Evolutionary conservation across 2,888 invertebrate species (phyloP), one percentile per base, ranked within the genome.

Genomic region (Yponomeuta evonymella): DNA sequence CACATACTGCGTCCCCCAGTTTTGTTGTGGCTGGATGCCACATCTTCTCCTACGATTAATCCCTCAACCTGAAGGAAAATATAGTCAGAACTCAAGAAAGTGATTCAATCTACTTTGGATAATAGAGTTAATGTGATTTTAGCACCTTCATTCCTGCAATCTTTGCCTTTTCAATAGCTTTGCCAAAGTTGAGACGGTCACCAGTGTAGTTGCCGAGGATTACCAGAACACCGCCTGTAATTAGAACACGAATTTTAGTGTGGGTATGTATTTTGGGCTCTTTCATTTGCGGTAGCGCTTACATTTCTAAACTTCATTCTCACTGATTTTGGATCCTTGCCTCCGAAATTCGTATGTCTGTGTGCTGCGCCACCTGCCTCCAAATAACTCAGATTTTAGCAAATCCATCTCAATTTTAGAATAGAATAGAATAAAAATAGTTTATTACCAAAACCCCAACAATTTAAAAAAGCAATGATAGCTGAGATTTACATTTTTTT

Each of bases 161-260:
- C 78, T 93, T 93, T 1, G 96, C 96, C 78, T 95, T 94, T 82
- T 97, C 96, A 15, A 95, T 93, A 1, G 97, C 97, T 80, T 96
- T 93, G 0, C 96, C 97, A 81, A 97, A 97, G 84, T 96, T 97
- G 23, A 97, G 86, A 72, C 96, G 89, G 78, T 97, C 96, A 0
- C 96, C 96, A 0, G 96, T 95, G 79, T 96, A 96, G 84, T 96
- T 97, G 11, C 95, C 95, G 11, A 96, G 93, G 58, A 97, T 91
- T 0, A 96, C 93, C 9, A 97, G 80, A n/a, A 95, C 93, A 48
- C 96, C 96, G 72, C 93, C 94, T 92, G 76, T 71, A 78, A 68
- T n/a, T 23, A 58, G 12, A 58, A 58, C 51, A 15, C 5, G 12
- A 12, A 51, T 8, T 12, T 51, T 15, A 15, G 1, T 58, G 4